phyloP scores from a whole-genome alignment of 2,888 invertebrate species.

The Leptura quadrifasciata region DNA sequence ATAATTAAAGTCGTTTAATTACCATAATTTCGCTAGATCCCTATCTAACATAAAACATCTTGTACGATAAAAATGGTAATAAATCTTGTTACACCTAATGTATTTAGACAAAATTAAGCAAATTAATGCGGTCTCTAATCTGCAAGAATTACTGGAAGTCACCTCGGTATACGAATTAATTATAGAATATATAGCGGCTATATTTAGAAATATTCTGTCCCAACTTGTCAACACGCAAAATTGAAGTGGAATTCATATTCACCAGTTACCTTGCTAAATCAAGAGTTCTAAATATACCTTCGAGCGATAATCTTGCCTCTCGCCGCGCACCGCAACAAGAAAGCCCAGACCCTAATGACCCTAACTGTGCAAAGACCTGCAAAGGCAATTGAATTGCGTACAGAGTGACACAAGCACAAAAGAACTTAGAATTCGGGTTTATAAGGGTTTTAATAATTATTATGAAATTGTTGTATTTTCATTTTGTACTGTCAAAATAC shows the following conservation, averaged over 20 bases:
- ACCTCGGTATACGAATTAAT: not conserved
- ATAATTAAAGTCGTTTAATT: not conserved
- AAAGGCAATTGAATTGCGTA: not conserved
- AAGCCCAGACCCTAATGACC: not conserved
- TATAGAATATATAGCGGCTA: not conserved
- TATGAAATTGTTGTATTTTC: too few relatives aligned
- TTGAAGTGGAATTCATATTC: slow-evolving; percentile 1
- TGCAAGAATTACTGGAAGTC: not conserved
- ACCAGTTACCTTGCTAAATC: slow-evolving; percentile 3
- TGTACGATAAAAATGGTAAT: not conserved
- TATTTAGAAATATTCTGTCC: not conserved
- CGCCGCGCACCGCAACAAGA: not conserved
- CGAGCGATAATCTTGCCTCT: not conserved
- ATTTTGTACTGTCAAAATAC: too few relatives aligned
- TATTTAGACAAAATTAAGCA: not conserved
- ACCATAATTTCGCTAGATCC: not conserved
- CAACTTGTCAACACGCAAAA: not conserved
- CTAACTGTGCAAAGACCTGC: not conserved
- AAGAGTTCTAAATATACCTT: slow-evolving; percentile 11
- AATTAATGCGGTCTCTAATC: not conserved
- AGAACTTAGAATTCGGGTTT: not conserved
- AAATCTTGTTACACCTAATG: not conserved
- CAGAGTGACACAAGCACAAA: not conserved
- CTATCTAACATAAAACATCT: not conserved
- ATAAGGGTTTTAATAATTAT: too few relatives aligned